Base-by-base conservation (phyloP, 1,140 invertebrate species). In the Microplitis demolitor region DNA sequence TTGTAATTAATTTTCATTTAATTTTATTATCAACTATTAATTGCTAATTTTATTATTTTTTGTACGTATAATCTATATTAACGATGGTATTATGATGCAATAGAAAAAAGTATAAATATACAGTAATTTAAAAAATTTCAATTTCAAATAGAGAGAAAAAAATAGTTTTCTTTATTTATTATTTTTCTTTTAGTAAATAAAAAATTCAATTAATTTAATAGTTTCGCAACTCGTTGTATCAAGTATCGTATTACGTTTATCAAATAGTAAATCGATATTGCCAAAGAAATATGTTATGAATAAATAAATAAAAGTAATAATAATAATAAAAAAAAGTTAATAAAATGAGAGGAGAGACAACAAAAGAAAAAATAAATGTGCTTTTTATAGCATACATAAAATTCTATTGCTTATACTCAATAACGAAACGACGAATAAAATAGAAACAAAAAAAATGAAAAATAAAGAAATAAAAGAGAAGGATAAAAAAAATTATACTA, bases 301-400 rank as follows among this genome's bases (percentile, higher is more conserved):
- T n/a, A 37, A 53, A 34, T 33, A 45, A 50, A 35, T 66, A 34
- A 71, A 24, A 24, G 24, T 24, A 24, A 24, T 24, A 24, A 24
- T 24, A 24, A 24, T 24, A 24, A 24, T 24, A 68, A 56, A 16
- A 54, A 66, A 56, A 33, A 60, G 54, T 69, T 61, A 37, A 24
- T 35, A 70, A 39, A 62, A 33, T 16, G 51, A 39, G 14, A 51
- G 11, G 50, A 54, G 37, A 63, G 71, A 62, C 24, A 62, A 56
- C 67, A 73, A 67, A 60, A 53, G 50, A 60, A 5, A 58, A 35
- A 62, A 39, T 64, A 53, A 61, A 66, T 54, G 16, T 34, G 58
- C 63, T 51, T 45, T 73, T 69, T 72, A 72, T 60, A 66, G 51
- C 62, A 24, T 51, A 56, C 68, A 74, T 69, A 66, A 74, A 69